Base-by-base conservation (phyloP, 2,113 vertebrate species). In the Pithys albifrons region DNA sequence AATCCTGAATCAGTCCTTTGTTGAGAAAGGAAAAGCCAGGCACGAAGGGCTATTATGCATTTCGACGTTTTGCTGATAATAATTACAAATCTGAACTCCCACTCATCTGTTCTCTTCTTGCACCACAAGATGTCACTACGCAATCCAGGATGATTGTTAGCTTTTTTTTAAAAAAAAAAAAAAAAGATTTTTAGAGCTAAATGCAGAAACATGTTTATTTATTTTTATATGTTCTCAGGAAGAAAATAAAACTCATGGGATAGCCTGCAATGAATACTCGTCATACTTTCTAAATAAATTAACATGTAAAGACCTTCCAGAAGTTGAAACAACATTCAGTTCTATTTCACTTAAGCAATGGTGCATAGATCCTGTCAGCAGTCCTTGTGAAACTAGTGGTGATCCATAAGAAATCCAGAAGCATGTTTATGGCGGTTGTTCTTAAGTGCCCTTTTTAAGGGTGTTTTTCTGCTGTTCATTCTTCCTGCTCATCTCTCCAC, bases 41-140 rank as follows among this genome's bases (percentile, higher is more conserved):
- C 71, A 78, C 37, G 84, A 96, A 84, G 52, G 57, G 23, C 45
- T 85, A 62, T 67, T 95, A 85, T 29, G 25, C 24, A 20, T 95
- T 97, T 95, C 85, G 52, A n/a, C 85, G 66, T 29, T 86, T n/a
- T 22, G 51, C 39, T 69, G 85, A 69, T 67, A 85, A 79, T 57
- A 88, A 78, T 45, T 73, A n/a, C 3, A 13, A 31, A 62, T 77
- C 69, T 79, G 39, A 55, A 70, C 45, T 87, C 79, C 54, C n/a
- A 23, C 20, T 14, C 9, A 73, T 94, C 80, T 95, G 93, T 97
- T 71, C 74, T 91, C 17, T 48, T 19, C 25, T 82, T 93, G 57
- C 12, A 83, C 98, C 98, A 98, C 98, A 98, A 98, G 98, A 98
- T 98, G 98, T 93, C 97, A 96, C 96, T 98, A 85, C 79, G 94